Percentiles rank a stretch among this genome's conserved stretches.
phyloP scores from a whole-genome alignment of 2,888 invertebrate genomes.

The Microctonus aethiopoides region DNA sequence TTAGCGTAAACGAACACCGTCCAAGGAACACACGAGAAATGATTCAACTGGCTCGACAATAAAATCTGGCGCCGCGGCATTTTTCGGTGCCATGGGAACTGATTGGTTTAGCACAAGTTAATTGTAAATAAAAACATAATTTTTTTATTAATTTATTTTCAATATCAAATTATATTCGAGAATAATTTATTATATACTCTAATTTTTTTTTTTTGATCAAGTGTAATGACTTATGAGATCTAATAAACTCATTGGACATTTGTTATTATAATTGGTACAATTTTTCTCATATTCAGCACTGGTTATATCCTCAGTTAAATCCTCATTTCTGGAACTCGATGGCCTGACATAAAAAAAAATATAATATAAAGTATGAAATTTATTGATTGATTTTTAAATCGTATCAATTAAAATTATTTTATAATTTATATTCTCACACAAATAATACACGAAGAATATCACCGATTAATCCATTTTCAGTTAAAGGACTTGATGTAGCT shows the following conservation, averaged over 20 bases:
- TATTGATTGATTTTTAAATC: not conserved
- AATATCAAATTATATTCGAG: constrained; percentile 13
- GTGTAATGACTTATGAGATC: constrained; percentile 65
- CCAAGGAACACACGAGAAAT: constrained; percentile 62
- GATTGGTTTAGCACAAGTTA: constrained; percentile 79
- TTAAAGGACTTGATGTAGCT: constrained; percentile 69
- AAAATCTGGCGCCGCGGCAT: constrained; percentile 81
- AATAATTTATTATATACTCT: not conserved
- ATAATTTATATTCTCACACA: constrained; percentile 69
- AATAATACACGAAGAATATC: constrained; percentile 76
- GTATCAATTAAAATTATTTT: not conserved
- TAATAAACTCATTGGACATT: constrained; percentile 70
- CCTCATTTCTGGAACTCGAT: constrained; percentile 70
- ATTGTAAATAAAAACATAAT: constrained; percentile 27
- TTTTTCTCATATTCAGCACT: constrained; percentile 69
- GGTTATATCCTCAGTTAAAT: constrained; percentile 69
- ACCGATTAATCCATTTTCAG: constrained; percentile 74
- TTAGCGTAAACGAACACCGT: constrained; percentile 69
- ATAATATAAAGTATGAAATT: not conserved
- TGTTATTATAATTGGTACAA: constrained; percentile 67
- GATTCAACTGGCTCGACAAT: constrained; percentile 70
- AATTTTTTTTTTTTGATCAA: not conserved
- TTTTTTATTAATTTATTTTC: constrained; percentile 31
- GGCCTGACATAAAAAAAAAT: constrained; percentile 67
- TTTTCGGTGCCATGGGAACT: constrained; percentile 84